Evolutionary conservation across 2,888 invertebrate species (phyloP).

Genomic region (Heliconius ismenius): DNA sequence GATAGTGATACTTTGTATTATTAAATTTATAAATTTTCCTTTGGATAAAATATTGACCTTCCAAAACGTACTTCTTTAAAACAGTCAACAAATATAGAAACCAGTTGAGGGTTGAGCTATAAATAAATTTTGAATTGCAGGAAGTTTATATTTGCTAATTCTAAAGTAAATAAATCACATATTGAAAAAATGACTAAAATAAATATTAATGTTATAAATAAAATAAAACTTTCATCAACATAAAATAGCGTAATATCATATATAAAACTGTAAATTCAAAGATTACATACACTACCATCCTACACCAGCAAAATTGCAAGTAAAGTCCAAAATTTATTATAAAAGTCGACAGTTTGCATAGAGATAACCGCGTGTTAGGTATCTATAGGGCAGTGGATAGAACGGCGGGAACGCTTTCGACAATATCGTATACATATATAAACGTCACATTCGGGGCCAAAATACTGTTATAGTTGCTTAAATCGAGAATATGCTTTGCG

Average conservation of each 20-base stretch:
- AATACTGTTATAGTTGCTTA: neutral
- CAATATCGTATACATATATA: constrained; percentile 13
- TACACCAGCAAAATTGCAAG: neutral
- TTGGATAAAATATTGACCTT: neutral
- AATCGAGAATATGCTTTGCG: neutral
- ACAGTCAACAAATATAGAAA: too few relatives aligned
- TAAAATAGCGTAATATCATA: neutral
- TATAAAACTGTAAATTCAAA: too few relatives aligned
- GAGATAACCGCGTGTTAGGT: constrained; percentile 17
- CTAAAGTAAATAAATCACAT: too few relatives aligned
- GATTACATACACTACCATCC: neutral
- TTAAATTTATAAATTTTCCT: too few relatives aligned
- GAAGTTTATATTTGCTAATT: too few relatives aligned
- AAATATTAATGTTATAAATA: neutral
- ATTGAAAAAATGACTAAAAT: too few relatives aligned
- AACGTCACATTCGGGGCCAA: neutral
- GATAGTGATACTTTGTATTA: neutral
- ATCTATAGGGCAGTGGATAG: constrained; percentile 6
- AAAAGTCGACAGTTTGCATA: constrained; percentile 5
- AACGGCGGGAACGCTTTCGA: constrained; percentile 14
- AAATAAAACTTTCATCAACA: neutral
- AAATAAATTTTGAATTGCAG: too few relatives aligned
- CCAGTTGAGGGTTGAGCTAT: too few relatives aligned
- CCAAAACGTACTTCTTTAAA: too few relatives aligned
- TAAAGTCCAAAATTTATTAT: constrained; percentile 18